These are phyloP conservation scores for Coracopsis vasa DNA, from an alignment of 2,113 vertebrate species.

Conservation along the genomic window DNA sequence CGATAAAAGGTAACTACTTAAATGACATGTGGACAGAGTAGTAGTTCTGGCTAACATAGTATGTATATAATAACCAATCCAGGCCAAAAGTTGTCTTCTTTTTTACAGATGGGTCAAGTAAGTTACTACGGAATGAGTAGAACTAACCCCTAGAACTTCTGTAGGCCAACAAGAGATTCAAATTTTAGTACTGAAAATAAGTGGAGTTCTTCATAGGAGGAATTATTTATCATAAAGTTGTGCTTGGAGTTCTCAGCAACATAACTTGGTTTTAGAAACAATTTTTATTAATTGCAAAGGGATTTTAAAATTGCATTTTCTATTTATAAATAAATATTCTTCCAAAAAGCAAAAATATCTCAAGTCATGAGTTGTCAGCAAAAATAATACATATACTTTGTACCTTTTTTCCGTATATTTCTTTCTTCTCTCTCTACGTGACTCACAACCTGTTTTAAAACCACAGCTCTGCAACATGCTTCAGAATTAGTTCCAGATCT, in stretches of 20 bases:
- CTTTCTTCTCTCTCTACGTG: background rate
- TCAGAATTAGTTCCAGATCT: constrained; percentile 74
- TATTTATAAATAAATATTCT: background rate
- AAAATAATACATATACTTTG: background rate
- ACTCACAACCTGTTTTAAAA: background rate
- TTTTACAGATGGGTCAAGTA: background rate
- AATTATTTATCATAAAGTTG: background rate
- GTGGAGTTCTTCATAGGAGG: background rate
- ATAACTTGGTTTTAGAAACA: background rate
- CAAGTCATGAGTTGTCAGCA: background rate
- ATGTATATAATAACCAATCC: background rate
- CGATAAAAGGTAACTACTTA: background rate
- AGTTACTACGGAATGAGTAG: background rate
- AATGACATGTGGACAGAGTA: background rate
- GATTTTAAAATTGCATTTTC: background rate
- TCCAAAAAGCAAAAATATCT: background rate
- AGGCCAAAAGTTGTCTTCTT: background rate
- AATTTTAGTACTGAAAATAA: background rate
- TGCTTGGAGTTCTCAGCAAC: background rate
- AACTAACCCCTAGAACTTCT: background rate
- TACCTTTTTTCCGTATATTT: background rate
- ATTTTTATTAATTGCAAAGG: background rate
- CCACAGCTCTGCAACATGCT: background rate
- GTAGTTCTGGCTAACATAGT: background rate
- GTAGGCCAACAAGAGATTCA: background rate